A percentile compares a stretch with the other conserved stretches of the same genome.
Conservation (phyloP, 2,797 vertebrate species). For the Morelia viridis region DNA sequence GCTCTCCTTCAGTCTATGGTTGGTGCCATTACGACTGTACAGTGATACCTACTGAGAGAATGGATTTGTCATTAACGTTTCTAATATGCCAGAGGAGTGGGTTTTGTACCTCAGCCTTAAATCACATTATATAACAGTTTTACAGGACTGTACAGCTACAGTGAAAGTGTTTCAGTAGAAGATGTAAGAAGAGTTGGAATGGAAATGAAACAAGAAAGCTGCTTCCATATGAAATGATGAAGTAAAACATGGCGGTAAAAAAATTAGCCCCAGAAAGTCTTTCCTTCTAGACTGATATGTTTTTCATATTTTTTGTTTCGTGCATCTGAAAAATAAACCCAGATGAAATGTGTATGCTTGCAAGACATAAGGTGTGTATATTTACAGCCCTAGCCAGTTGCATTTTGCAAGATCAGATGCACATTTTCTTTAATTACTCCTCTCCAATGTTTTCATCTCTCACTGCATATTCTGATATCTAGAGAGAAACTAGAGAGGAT, state of each 20-base stretch:
- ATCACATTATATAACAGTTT: neutral
- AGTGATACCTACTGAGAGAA: neutral
- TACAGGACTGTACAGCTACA: neutral
- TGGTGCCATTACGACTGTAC: neutral
- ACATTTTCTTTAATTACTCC: neutral
- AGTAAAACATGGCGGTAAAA: neutral
- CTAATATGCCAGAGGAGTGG: neutral
- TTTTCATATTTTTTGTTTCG: neutral
- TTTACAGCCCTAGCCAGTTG: neutral
- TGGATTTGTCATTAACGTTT: neutral
- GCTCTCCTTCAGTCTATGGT: neutral
- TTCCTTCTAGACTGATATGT: conserved; percentile 16
- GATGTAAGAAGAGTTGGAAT: conserved; percentile 3
- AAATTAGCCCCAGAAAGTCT: neutral
- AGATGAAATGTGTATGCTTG: neutral
- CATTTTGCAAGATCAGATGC: conserved; percentile 22
- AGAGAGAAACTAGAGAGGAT: neutral
- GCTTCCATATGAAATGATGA: neutral
- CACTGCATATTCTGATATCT: neutral
- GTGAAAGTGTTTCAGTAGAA: neutral
- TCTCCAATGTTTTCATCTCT: neutral
- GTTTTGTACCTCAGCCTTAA: neutral
- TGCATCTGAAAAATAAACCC: neutral
- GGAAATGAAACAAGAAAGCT: neutral
- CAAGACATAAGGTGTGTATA: neutral